Percentiles rank a stretch among this genome's conserved stretches.
These are phyloP conservation scores for Pteropus rufus DNA, from an alignment of 2,797 vertebrate genomes.

Conservation along the genomic window DNA sequence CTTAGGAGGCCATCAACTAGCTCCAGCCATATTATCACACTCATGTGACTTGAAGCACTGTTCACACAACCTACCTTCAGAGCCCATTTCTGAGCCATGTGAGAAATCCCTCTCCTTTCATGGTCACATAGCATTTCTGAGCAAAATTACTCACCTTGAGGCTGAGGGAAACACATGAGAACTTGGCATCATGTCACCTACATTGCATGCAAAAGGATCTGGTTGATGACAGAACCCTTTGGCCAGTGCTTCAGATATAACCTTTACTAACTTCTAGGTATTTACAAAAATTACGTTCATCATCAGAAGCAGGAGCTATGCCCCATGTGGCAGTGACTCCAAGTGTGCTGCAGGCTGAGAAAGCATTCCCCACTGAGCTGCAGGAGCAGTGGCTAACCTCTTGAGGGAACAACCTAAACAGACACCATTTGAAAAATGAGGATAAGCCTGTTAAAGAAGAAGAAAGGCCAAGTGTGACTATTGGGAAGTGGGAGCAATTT, in stretches of 20 bases:
- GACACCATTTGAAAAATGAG: neutral
- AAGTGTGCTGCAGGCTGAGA: neutral
- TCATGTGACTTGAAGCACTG: neutral
- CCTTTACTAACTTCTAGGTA: neutral
- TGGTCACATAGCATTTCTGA: neutral
- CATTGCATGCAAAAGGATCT: neutral
- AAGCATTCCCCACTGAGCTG: neutral
- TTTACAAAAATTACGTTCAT: neutral
- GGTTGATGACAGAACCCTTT: neutral
- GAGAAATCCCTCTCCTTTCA: neutral
- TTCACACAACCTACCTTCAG: neutral
- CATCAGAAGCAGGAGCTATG: neutral
- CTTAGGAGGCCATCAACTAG: neutral
- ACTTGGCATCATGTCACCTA: neutral
- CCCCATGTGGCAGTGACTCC: neutral
- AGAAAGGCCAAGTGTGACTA: neutral
- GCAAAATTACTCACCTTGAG: neutral
- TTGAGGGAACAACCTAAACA: neutral
- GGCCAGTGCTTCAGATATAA: neutral
- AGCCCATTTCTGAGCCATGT: neutral
- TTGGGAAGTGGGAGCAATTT: neutral
- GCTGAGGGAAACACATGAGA: neutral
- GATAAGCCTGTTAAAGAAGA: neutral
- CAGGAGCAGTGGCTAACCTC: neutral
- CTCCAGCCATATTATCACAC: neutral